Percentiles rank a stretch among this genome's conserved stretches.
Evolutionary conservation across 2,113 vertebrate species (phyloP).

Genomic region (Siniperca knerii): DNA sequence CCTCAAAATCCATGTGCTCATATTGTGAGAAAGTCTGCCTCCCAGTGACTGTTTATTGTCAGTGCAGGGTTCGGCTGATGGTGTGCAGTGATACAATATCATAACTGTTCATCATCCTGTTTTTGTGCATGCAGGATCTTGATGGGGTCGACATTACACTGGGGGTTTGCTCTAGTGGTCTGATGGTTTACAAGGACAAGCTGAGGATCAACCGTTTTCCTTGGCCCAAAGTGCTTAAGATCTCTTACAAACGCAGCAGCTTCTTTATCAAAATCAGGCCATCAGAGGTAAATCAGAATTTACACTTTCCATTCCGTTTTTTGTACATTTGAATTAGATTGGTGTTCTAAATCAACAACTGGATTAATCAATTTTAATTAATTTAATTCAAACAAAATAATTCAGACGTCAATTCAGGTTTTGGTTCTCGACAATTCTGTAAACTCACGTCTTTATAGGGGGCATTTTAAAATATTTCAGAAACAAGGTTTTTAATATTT

Average conservation of each 20-base stretch:
- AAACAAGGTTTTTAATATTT: not conserved
- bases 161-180: conserved; percentile 95
- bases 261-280: conserved; percentile 97
- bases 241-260: conserved; percentile 96
- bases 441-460: not conserved
- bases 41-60: conserved; percentile 57
- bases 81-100: not conserved
- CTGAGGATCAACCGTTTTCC: conserved; percentile 95
- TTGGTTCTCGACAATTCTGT: not conserved
- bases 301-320: not conserved
- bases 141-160: conserved; percentile 94
- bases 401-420: not conserved
- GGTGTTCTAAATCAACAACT: not conserved
- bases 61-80: not conserved
- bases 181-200: conserved; percentile 97
- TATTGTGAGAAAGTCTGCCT: conserved; percentile 51
- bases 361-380: not conserved
- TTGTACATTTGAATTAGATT: not conserved
- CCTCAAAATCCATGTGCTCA: conserved; percentile 22
- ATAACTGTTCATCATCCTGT: not conserved
- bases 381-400: not conserved
- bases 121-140: conserved; percentile 86
- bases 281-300: conserved; percentile 87
- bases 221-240: conserved; percentile 98
- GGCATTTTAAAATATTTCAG: not conserved